Base-by-base conservation (phyloP, 2,113 vertebrate genomes). In the Probosciger aterrimus region DNA sequence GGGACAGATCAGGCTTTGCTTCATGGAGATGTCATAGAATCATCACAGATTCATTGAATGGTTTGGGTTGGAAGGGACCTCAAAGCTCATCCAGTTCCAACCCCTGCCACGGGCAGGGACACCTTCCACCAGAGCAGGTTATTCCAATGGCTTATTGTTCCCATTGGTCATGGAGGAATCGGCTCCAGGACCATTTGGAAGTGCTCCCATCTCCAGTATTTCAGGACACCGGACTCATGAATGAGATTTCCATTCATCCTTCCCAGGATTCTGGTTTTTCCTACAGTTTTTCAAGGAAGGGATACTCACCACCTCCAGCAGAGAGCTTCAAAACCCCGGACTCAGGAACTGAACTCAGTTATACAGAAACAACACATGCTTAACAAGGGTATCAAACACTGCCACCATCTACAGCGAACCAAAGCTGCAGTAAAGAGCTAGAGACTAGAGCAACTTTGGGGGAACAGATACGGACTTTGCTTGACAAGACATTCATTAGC, bases 401-500 rank as follows among this genome's bases (percentile, higher is more conserved):
- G 30, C 44, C 49, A 14, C 4, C 4, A 65, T 4, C 46, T 44
- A 39, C 52, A 14, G 60, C 55, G 52, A 88, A 41, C 30, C 62
- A 80, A 71, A 92, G 57, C 67, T 35, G 52, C 1, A 1, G 23
- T 6, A 41, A 90, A 79, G 43, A 93, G 41, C 78, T 9, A 23
- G 25, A 85, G 82, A 35, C 60, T 33, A 65, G 41, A 92, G 78
- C 44, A 92, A 83, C 53, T 86, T 80, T 22, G 2, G 27, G 69
- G 41, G 81, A 89, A 83, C 4, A 55, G 35, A 80, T 17, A 31
- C 14, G 76, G 73, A 86, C 86, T 88, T 86, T 86, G 83, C 53
- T 81, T 92, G 89, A 83, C 84, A 91, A 84, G 90, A 92, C 68
- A 68, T 53, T 92, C 49, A 78, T 69, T 74, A 89, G 46, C 64